Base-by-base conservation (phyloP, 35 echinoderm and acorn worm species). In the Lytechinus variegatus region DNA sequence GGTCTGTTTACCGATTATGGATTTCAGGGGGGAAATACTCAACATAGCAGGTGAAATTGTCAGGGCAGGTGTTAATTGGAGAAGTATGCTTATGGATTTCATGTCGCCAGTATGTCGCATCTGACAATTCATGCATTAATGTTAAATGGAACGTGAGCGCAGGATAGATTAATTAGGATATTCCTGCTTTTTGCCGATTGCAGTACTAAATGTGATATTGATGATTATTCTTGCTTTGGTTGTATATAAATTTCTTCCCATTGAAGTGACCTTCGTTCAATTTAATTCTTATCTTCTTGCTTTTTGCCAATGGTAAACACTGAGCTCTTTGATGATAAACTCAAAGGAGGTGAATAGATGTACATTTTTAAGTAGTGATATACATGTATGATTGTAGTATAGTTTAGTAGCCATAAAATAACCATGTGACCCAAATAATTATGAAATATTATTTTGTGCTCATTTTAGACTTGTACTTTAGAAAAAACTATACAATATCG, bases 51-150 rank as follows among this genome's bases (percentile, higher is more conserved):
- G 66, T 79, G 66, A 79, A 79, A 7, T 79, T 24, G 16, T 79
- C 66, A 24, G 66, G 66, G 66, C 66, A 79, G 66, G 66, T 79
- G 66, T 79, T 79, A 79, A 79, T 79, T 79, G 66, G 66, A 79
- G 66, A 79, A 79, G 66, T 79, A 79, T 24, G 66, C 66, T 79
- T 79, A 7, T 24, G 66, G 66, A 79, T 79, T 79, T 79, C 66
- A 79, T 79, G 66, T 79, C 66, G 66, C 66, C 66, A 79, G 66
- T n/a, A n/a, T 79, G 66, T 79, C 66, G 19, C 16, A 16, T 79
- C 19, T n/a, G 66, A 79, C 19, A 79, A 24, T n/a, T 7, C 16
- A 7, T 79, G 66, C n/a, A 79, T 24, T 79, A n/a, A 79, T 79
- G 66, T 79, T 79, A 79, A 79, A 79, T 79, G 19, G 66, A 79